Percentiles rank a stretch among this genome's conserved stretches.
Conservation (phyloP, 1,140 invertebrate genomes). For the Papilio machaon region DNA sequence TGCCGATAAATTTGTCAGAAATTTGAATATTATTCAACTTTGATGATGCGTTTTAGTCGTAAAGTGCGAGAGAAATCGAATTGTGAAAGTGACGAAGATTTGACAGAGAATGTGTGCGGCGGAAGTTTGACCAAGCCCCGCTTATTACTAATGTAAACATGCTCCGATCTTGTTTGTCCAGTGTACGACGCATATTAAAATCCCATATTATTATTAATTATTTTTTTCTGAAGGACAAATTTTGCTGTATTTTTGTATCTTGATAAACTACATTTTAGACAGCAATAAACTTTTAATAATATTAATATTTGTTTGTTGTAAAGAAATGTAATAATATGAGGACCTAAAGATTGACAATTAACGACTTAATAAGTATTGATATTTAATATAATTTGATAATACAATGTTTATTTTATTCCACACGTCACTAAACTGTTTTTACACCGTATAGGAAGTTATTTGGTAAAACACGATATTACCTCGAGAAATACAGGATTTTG, state of each 20-base stretch:
- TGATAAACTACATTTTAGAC: too few species aligned
- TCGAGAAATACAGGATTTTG: background rate
- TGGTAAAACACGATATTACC: background rate
- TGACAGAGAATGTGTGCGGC: conserved; percentile 54
- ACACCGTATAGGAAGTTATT: background rate
- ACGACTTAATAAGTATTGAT: too few species aligned
- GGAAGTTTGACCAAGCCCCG: conserved; percentile 22
- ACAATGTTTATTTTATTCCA: too few species aligned
- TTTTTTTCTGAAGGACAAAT: too few species aligned
- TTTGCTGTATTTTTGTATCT: too few species aligned
- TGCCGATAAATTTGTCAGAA: conserved; percentile 16
- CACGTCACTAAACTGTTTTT: background rate
- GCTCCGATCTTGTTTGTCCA: background rate
- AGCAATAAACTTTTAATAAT: too few species aligned
- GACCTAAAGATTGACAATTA: too few species aligned
- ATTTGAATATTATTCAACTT: conserved; percentile 29
- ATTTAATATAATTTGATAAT: too few species aligned
- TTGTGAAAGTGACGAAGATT: conserved; percentile 66
- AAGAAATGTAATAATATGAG: too few species aligned
- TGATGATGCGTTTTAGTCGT: conserved; percentile 39
- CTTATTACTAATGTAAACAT: conserved; percentile 33
- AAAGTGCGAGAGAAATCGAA: conserved; percentile 66
- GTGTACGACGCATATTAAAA: background rate
- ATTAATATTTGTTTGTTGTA: too few species aligned
- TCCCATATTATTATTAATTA: background rate